Conservation (phyloP, 2,797 vertebrate genomes). For the Setipinna tenuifilis region DNA sequence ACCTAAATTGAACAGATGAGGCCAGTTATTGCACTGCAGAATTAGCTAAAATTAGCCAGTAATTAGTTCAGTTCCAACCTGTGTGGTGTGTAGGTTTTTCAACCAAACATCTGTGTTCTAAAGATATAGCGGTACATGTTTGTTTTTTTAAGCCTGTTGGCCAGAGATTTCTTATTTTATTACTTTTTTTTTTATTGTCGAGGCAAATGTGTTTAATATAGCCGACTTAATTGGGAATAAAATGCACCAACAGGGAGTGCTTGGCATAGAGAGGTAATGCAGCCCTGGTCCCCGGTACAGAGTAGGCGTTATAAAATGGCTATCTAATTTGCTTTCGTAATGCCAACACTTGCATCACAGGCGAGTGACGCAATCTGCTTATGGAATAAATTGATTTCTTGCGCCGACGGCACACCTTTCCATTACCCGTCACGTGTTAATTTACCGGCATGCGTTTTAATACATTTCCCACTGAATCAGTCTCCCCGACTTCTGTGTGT, state of each 20-base stretch:
- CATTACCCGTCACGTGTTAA: slow-evolving; percentile 30
- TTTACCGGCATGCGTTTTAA: slow-evolving; percentile 37
- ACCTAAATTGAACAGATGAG: not conserved
- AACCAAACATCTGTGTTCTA: not conserved
- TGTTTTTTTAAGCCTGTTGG: not conserved
- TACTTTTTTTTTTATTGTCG: not conserved
- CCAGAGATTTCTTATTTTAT: not conserved
- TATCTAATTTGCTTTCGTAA: slow-evolving; percentile 41
- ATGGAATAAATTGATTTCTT: slow-evolving; percentile 47
- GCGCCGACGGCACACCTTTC: slow-evolving; percentile 23
- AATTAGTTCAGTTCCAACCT: not conserved
- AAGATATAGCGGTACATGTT: not conserved
- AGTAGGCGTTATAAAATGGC: slow-evolving; percentile 12
- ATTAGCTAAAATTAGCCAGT: not conserved
- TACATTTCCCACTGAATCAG: slow-evolving; percentile 35
- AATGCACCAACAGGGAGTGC: slow-evolving; percentile 21
- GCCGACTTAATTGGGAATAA: slow-evolving; percentile 8
- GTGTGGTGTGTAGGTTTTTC: not conserved
- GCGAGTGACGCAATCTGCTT: slow-evolving; percentile 34
- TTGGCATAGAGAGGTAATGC: slow-evolving; percentile 16
- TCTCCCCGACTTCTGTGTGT: not conserved
- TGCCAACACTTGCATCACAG: slow-evolving; percentile 24
- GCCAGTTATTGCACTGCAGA: not conserved
- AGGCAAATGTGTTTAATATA: slow-evolving; percentile 27
- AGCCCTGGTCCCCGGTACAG: not conserved